phyloP scores from a whole-genome alignment of 2,113 vertebrate genomes.

The Ursus arctos region DNA sequence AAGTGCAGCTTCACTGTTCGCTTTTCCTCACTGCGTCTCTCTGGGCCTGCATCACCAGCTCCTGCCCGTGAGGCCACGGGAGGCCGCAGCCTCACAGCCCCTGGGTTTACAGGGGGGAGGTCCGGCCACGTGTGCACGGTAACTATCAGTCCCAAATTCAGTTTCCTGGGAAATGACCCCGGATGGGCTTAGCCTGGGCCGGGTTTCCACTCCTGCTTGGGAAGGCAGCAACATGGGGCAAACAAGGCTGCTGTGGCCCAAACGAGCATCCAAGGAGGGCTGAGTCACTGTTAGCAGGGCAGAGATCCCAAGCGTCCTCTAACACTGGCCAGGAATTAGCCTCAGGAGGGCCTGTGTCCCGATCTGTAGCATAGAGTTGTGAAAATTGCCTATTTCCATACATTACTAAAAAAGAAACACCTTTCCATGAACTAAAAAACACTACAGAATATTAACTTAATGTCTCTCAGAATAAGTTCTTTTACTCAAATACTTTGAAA shows the following conservation, averaged over 20 bases:
- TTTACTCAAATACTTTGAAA: not conserved
- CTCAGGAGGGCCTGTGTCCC: not conserved
- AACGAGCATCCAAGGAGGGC: not conserved
- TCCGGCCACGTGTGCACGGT: not conserved
- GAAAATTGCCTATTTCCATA: not conserved
- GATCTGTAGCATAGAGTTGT: not conserved
- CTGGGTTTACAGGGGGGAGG: not conserved
- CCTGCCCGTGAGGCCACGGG: rapidly evolving
- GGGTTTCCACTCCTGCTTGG: not conserved
- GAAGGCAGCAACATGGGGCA: rapidly evolving
- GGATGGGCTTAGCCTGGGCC: not conserved
- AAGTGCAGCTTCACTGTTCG: not conserved
- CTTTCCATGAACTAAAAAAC: not conserved
- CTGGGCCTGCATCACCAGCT: not conserved
- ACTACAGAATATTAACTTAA: not conserved
- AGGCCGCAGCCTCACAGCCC: not conserved
- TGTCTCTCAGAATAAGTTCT: not conserved
- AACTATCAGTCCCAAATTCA: not conserved
- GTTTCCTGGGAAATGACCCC: not conserved
- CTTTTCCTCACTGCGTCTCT: not conserved
- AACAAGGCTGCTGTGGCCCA: not conserved
- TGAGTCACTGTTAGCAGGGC: not conserved
- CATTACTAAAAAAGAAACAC: not conserved
- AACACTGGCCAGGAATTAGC: not conserved
- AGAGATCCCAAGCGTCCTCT: not conserved